These are phyloP conservation scores for Leptocoma aspasia DNA, from an alignment of 2,113 vertebrate genomes.

Conservation along the genomic window DNA sequence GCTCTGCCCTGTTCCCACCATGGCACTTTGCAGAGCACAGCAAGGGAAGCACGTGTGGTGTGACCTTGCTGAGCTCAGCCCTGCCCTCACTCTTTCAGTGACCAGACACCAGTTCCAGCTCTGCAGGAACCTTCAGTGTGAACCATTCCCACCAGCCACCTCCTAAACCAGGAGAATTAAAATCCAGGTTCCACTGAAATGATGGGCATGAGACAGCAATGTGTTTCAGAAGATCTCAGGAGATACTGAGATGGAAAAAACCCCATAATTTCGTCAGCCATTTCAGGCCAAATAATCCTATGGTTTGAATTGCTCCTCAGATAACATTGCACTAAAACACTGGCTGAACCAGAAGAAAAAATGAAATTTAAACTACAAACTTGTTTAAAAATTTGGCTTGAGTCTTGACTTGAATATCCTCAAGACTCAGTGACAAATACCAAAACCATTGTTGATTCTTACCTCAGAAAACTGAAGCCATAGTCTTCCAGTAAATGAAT, in stretches of 20 bases:
- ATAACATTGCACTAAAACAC: background rate
- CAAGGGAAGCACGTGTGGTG: fast-evolving
- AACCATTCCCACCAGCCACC: background rate
- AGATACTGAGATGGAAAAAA: background rate
- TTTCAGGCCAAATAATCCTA: background rate
- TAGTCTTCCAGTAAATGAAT: background rate
- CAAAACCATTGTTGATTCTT: background rate
- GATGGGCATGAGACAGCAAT: background rate
- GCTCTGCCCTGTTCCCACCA: background rate
- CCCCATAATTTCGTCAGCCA: background rate
- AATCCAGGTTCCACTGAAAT: background rate
- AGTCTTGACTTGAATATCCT: background rate
- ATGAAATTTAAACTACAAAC: background rate
- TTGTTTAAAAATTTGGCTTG: background rate
- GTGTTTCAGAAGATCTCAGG: background rate
- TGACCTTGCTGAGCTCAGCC: background rate
- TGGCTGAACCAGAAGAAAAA: background rate
- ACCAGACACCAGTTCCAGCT: background rate
- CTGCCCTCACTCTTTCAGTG: background rate
- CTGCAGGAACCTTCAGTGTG: background rate
- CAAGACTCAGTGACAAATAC: background rate
- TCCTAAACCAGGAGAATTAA: background rate
- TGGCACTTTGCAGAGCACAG: fast-evolving
- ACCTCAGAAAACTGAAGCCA: background rate
- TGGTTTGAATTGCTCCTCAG: background rate